Base-by-base conservation (phyloP, 2,113 vertebrate species). In the Zosterops borbonicus region DNA sequence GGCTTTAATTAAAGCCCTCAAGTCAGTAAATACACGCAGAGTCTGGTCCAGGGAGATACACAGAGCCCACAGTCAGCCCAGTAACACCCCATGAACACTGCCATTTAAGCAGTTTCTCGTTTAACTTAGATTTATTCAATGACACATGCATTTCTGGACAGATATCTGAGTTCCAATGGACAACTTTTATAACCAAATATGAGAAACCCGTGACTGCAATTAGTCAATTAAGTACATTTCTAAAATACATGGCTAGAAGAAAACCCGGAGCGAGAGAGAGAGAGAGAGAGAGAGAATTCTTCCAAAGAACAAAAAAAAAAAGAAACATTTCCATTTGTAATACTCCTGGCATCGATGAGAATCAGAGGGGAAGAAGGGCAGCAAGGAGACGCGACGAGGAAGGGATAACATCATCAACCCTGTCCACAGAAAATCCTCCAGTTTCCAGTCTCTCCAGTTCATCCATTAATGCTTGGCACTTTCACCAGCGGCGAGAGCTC, bases 71-170 rank as follows among this genome's bases (percentile, higher is more conserved):
- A 58, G 60, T 58, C 73, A 76, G 64, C 68, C 80, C 84, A 64
- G 92, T 39, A 86, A 94, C 63, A 46, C 82, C 44, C 58, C 44
- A 67, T 9, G 64, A 44, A 92, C 82, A 37, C 50, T 74, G 79
- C 83, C 78, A 44, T 52, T 82, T 59, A 75, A 86, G 86, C 90
- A 63, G 71, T 85, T 95, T 92, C 47, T 89, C 18, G 93, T 95
- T 96, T 96, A 95, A 97, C 96, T 97, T 77, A 95, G 96, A 95
- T 98, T 98, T 98, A 98, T 98, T 98, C 92, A 96, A 97, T 92
- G 95, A 97, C 96, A 97, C 97, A 97, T 98, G 98, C 98, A 98
- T 87, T 97, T 98, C 96, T 96, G 76, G 95, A 98, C 96, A 98
- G 91, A 95, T 77, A 96, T 23, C 75, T 8, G 92, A 95, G 94